These are phyloP conservation scores for Stegodyphus dumicola DNA, from an alignment of 1,140 invertebrate species.

Conservation along the genomic window DNA sequence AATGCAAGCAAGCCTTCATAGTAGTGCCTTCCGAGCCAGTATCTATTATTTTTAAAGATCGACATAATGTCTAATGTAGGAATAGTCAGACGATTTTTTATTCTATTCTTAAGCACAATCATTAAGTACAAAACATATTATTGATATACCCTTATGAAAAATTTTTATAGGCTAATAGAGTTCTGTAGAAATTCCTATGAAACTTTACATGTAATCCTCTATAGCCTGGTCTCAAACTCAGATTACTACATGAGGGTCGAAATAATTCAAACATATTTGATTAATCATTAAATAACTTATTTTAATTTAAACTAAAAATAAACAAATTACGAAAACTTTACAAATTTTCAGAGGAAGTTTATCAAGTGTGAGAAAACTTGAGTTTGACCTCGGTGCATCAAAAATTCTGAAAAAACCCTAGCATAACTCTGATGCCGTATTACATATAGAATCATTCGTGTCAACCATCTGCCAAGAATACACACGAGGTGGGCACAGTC, in stretches of 20 bases:
- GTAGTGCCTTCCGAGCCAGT: conserved; percentile 62
- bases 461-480: no score
- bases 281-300: no score
- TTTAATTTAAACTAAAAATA: no score
- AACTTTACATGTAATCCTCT: background rate
- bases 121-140: background rate
- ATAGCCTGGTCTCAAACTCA: background rate
- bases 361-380: background rate
- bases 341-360: no score
- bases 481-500: no score
- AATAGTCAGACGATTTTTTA: background rate
- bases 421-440: no score
- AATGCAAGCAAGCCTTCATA: conserved; percentile 62
- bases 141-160: background rate
- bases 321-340: no score
- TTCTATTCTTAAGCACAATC: background rate
- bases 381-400: no score
- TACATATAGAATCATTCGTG: no score
- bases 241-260: background rate
- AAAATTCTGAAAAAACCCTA: no score
- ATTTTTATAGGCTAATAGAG: background rate
- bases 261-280: background rate
- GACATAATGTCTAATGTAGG: background rate
- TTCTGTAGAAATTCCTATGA: no score
- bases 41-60: conserved; percentile 48